These are phyloP conservation scores for Bujurquina vittata DNA, from an alignment of 2,113 vertebrate species.

Conservation along the genomic window DNA sequence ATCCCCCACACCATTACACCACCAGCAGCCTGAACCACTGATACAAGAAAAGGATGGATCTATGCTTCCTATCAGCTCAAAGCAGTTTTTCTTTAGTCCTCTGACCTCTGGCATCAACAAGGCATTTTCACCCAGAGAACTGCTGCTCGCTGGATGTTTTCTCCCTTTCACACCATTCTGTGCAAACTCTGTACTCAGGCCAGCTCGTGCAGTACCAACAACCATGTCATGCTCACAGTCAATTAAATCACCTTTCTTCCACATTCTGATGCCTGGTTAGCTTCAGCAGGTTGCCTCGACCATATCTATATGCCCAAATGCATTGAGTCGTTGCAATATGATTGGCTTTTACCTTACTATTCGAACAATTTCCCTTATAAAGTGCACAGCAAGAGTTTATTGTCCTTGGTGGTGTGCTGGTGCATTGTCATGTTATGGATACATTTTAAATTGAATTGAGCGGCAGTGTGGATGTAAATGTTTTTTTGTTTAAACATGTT, in stretches of 20 bases:
- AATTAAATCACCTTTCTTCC: neutral
- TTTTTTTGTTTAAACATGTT: neutral
- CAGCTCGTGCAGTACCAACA: neutral
- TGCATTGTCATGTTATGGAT: neutral
- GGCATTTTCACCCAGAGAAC: too few relatives aligned
- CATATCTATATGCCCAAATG: neutral
- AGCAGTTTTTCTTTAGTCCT: neutral
- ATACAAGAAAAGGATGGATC: neutral
- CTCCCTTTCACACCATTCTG: neutral
- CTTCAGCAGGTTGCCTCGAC: too few relatives aligned
- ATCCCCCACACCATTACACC: neutral
- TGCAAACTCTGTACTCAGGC: neutral
- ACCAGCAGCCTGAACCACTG: neutral
- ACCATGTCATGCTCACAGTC: neutral
- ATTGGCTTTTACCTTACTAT: neutral
- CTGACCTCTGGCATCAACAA: too few relatives aligned
- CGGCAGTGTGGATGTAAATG: neutral
- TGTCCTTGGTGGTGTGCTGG: neutral
- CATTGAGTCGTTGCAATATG: neutral
- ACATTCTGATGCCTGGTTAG: too few relatives aligned
- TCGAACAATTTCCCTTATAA: neutral
- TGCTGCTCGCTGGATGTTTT: neutral
- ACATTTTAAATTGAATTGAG: neutral
- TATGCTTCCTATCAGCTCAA: neutral
- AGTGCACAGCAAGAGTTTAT: neutral